A percentile compares a stretch with the other conserved stretches of the same genome.
Evolutionary conservation across 1,140 invertebrate species (phyloP).

Genomic region (Alviniconcha marisindica): DNA sequence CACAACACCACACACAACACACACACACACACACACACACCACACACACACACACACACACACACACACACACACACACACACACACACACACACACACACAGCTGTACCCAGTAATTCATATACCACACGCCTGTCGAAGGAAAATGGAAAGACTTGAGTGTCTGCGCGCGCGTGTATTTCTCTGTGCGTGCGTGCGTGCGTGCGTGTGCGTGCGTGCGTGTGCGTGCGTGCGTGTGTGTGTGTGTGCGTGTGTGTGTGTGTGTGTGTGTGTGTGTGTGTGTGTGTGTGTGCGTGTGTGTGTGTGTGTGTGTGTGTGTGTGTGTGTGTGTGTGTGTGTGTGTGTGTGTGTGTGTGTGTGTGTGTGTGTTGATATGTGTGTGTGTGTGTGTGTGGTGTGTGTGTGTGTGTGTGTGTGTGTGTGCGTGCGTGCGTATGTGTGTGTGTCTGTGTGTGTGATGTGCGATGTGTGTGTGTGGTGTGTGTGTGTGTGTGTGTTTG

Average conservation of each 20-base stretch:
- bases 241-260: slow-evolving; percentile 26
- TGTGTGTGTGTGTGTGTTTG: not conserved
- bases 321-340: slow-evolving; percentile 33
- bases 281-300: slow-evolving; percentile 21
- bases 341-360: slow-evolving; percentile 34
- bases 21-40: too few relatives aligned
- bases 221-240: not conserved
- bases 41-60: too few relatives aligned
- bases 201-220: not conserved
- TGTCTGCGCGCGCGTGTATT: too few relatives aligned
- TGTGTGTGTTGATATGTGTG: slow-evolving; percentile 30
- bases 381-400: slow-evolving; percentile 19
- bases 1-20: too few relatives aligned
- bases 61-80: too few relatives aligned
- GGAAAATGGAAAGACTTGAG: too few relatives aligned
- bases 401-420: slow-evolving; percentile 9
- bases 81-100: too few relatives aligned
- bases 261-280: not conserved
- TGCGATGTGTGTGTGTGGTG: slow-evolving; percentile 14
- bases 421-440: slow-evolving; percentile 3
- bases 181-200: not conserved
- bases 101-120: too few relatives aligned
- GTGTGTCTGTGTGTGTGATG: slow-evolving; percentile 5
- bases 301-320: slow-evolving; percentile 30
- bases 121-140: too few relatives aligned